phyloP scores from a whole-genome alignment of 2,888 invertebrate species.

The Balanococcus diminutus region DNA sequence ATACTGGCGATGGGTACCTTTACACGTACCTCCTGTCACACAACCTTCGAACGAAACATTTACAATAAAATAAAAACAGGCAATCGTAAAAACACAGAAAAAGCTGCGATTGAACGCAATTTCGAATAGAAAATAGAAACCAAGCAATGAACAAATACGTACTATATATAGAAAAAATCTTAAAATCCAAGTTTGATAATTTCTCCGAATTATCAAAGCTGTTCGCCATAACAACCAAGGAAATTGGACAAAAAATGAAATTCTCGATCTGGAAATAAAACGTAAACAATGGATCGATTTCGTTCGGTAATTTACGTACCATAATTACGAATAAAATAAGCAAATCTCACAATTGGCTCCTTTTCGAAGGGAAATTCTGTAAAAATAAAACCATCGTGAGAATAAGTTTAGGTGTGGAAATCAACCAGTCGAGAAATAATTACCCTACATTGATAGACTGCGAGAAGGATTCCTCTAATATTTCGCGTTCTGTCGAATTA shows the following conservation, averaged over 20 bases:
- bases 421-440: background rate
- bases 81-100: too few relatives aligned
- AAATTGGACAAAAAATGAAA: constrained; percentile 20
- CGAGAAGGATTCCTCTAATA: background rate
- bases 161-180: constrained; percentile 20
- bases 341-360: background rate
- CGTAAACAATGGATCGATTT: background rate
- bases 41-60: too few relatives aligned
- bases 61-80: too few relatives aligned
- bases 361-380: background rate
- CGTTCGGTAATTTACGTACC: background rate
- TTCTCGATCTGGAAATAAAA: constrained; percentile 36
- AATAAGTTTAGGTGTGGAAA: background rate
- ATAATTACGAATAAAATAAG: background rate
- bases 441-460: background rate
- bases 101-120: too few relatives aligned
- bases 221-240: constrained; percentile 34
- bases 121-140: too few relatives aligned
- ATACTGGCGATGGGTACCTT: too few relatives aligned
- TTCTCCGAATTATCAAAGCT: background rate
- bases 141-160: background rate
- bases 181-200: constrained; percentile 7
- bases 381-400: background rate
- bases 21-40: too few relatives aligned
- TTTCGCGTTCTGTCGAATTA: background rate